phyloP scores from a whole-genome alignment of 2,888 invertebrate genomes.

The Hermaeophaga mercurialis region DNA sequence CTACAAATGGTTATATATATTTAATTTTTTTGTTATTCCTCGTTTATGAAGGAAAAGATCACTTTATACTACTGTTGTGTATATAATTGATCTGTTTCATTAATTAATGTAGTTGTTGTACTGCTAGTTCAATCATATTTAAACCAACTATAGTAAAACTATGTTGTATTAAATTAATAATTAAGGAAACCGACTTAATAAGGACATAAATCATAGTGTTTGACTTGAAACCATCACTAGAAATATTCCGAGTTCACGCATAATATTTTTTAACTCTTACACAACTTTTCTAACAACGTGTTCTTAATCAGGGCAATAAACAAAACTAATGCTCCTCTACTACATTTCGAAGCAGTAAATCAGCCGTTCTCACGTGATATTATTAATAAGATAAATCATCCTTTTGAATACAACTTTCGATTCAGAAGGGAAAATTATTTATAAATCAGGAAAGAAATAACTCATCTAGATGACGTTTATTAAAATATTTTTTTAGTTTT shows the following conservation, averaged over 20 bases:
- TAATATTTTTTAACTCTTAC: slow-evolving; percentile 16
- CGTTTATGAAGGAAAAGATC: too few species aligned
- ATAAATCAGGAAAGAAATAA: neutral
- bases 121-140: too few species aligned
- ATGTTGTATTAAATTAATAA: slow-evolving; percentile 11
- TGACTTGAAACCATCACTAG: slow-evolving; percentile 9
- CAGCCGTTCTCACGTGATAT: slow-evolving; percentile 14
- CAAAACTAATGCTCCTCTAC: slow-evolving; percentile 19
- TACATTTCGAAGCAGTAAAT: slow-evolving; percentile 14
- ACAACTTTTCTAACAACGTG: slow-evolving; percentile 10
- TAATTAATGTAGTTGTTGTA: too few species aligned
- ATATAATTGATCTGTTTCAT: too few species aligned
- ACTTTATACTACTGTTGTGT: too few species aligned
- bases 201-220: slow-evolving; percentile 12
- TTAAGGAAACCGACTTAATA: slow-evolving; percentile 11
- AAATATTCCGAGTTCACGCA: slow-evolving; percentile 10
- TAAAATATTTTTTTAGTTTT: too few species aligned
- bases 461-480: too few species aligned
- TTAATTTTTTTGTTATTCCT: too few species aligned
- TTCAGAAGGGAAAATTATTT: neutral
- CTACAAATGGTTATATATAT: too few species aligned
- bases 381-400: slow-evolving; percentile 18
- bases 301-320: slow-evolving; percentile 21
- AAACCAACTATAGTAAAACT: neutral
- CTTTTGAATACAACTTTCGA: slow-evolving; percentile 5